Evolutionary conservation across 2,888 invertebrate genomes (phyloP).

Genomic region (Epinotia demarniana): DNA sequence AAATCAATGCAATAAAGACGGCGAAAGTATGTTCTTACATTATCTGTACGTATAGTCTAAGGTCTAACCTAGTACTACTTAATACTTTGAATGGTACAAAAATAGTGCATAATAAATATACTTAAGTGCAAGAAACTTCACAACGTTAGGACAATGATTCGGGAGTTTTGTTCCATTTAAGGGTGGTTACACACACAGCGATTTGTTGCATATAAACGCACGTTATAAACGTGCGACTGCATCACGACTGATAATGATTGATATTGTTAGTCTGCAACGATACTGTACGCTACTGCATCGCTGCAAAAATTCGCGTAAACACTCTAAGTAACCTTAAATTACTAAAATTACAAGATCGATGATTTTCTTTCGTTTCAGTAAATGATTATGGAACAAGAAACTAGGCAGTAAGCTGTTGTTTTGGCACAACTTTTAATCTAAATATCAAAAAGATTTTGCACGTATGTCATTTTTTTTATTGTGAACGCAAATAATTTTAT

Average conservation of each 20-base stretch:
- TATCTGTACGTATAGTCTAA: background rate
- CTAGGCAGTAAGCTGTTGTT: background rate
- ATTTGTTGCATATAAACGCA: no score
- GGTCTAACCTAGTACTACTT: constrained; percentile 2
- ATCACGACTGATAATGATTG: no score
- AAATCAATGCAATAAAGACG: no score
- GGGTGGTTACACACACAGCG: no score
- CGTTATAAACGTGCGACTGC: no score
- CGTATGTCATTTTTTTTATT: background rate
- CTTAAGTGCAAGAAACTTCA: constrained; percentile 28
- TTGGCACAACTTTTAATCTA: constrained; percentile 11
- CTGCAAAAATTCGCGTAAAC: no score
- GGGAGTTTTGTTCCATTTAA: background rate
- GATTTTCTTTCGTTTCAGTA: background rate
- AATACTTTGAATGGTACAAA: constrained; percentile 31
- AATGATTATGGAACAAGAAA: background rate
- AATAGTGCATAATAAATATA: constrained; percentile 35
- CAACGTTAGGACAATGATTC: constrained; percentile 8
- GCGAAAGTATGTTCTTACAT: no score
- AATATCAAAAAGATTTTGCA: background rate
- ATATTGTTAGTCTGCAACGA: no score
- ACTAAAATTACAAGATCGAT: constrained; percentile 5
- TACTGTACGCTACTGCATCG: no score
- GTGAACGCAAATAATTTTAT: constrained; percentile 17
- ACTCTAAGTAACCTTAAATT: constrained; percentile 11